Conservation (phyloP, 2,888 invertebrate species). For the Campoplex nolae region DNA sequence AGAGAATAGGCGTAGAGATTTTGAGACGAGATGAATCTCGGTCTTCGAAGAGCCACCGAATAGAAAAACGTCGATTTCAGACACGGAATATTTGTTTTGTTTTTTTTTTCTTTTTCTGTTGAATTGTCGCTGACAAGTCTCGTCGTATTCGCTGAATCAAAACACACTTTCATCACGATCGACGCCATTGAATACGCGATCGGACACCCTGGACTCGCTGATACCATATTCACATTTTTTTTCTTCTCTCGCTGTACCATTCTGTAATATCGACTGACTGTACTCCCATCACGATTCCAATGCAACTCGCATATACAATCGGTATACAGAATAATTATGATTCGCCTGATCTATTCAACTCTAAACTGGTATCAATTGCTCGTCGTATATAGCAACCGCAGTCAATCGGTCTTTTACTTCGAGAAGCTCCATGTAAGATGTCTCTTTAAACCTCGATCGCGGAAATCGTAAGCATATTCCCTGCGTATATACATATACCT, state of each 20-base stretch:
- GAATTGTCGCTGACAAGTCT: no score
- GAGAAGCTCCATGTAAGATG: constrained; percentile 4
- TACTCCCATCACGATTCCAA: not conserved
- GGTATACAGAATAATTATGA: not conserved
- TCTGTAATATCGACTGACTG: not conserved
- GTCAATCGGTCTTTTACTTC: not conserved
- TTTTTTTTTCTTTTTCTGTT: no score
- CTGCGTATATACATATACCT: not conserved
- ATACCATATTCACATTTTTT: not conserved
- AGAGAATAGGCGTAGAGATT: not conserved
- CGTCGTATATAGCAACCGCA: not conserved
- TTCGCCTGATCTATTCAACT: not conserved
- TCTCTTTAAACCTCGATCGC: not conserved
- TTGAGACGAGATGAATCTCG: not conserved
- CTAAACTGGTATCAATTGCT: not conserved
- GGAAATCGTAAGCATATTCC: constrained; percentile 11
- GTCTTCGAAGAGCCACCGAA: not conserved
- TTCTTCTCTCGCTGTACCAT: not conserved
- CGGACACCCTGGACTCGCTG: not conserved
- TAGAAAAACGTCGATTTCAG: not conserved
- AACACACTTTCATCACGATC: not conserved
- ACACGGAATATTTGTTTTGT: not conserved
- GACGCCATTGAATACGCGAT: not conserved
- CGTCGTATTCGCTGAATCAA: no score
- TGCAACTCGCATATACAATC: not conserved